A percentile compares a stretch with the other conserved stretches of the same genome.
Evolutionary conservation across 2,797 vertebrate genomes (phyloP).

Genomic region (Pangasius krempfi): DNA sequence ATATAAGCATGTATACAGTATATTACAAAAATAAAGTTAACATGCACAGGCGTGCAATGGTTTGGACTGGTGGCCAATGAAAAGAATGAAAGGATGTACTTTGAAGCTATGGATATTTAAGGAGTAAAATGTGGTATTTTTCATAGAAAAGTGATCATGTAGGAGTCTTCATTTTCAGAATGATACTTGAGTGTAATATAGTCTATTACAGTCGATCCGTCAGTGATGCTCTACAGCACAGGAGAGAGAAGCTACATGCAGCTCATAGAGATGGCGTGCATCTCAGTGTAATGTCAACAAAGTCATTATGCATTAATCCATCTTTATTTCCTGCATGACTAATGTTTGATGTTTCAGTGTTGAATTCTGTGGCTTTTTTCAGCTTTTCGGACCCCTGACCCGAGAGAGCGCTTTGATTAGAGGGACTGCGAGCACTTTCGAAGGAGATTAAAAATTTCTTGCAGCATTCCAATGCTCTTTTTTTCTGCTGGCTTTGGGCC

Average conservation of each 20-base stretch:
- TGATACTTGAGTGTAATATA: too few relatives aligned
- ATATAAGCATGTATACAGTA: not conserved
- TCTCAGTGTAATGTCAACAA: not conserved
- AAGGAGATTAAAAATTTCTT: slow-evolving; percentile 9
- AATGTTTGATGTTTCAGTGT: slow-evolving; percentile 6
- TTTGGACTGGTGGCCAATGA: not conserved
- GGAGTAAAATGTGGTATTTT: not conserved
- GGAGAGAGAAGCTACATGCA: not conserved
- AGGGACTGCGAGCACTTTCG: not conserved
- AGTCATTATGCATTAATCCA: slow-evolving; percentile 21
- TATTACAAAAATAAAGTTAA: too few relatives aligned
- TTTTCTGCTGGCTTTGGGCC: slow-evolving; percentile 27
- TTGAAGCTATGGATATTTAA: not conserved
- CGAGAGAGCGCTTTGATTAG: not conserved
- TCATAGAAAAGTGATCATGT: not conserved
- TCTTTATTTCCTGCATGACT: slow-evolving; percentile 12
- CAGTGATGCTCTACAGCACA: not conserved
- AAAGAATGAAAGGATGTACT: not conserved
- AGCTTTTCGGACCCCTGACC: slow-evolving; percentile 10
- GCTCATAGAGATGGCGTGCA: not conserved
- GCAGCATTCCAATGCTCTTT: not conserved
- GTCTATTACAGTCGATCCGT: not conserved
- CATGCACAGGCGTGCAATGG: not conserved
- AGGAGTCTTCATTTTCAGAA: not conserved
- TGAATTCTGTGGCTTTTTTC: not conserved